Evolutionary conservation across 2,113 vertebrate genomes (phyloP), one percentile per base, ranked within the genome.

Genomic region (Ptychochromis oligacanthus): DNA sequence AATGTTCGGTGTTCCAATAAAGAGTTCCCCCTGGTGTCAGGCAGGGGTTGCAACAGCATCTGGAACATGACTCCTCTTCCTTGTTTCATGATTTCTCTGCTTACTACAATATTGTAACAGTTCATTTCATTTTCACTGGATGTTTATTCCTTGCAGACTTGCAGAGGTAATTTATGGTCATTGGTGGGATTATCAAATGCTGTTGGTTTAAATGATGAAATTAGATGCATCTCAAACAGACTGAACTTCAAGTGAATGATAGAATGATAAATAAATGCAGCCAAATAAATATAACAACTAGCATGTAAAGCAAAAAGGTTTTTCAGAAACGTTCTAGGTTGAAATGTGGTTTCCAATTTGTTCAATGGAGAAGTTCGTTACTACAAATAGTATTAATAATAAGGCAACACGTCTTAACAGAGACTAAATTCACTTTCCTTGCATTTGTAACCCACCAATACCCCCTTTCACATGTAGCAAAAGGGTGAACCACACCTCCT

Each of bases 331-430:
- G n/a, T n/a, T 40, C 10, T 12, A 40, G n/a, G 43, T 24, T 65
- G 13, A 65, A 65, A 13, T n/a, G 43, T 65, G 36, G 13, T 65
- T 65, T 43, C 36, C 7, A 65, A 40, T 43, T 24, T 65, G 43
- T 65, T 65, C 62, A 65, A 65, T 36, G 43, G 62, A 65, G 62
- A 65, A 43, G 62, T 38, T 67, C 64, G 26, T 46, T 67, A 67
- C 43, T 52, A 20, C 65, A 72, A 72, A 72, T 72, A 52, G 15
- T 72, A 31, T 52, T 72, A 22, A 17, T 28, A 13, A 49, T 20
- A 72, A 52, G 43, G 65, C 2, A 0, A 52, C 7, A 52, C 28
- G 65, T 49, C 43, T 52, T 72, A 52, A 70, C 18, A 70, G 65
- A 70, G 24, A 70, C 28, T 62, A 13, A 70, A 70, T 52, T 20